Base-by-base conservation (phyloP, 2,888 invertebrate species). In the Oeneis ivallda region DNA sequence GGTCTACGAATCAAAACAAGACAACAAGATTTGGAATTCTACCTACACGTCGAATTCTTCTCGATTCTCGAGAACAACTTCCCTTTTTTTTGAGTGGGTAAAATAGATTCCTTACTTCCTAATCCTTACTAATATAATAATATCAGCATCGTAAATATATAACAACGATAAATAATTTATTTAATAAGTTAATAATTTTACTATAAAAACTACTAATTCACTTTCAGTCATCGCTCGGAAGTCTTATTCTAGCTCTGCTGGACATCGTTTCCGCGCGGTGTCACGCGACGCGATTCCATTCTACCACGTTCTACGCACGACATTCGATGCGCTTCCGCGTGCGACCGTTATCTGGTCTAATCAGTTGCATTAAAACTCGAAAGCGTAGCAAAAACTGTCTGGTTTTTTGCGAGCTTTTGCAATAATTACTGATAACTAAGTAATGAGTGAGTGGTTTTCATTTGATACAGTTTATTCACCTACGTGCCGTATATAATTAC, bases 311-410 rank as follows among this genome's bases (percentile, higher is more conserved):
- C 41, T 41, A 41, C 32, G 52, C 61, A 61, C 61, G 61, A 61
- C 32, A 71, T 69, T 73, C 70, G 71, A 66, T 70, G 70, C 68
- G 75, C 79, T 83, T 81, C 82, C 83, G 79, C 77, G 77, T 77
- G 74, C 78, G 79, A 76, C 78, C 78, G 75, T 77, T 80, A 78
- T 79, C 76, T 72, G 67, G 67, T 71, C 66, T 66, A 67, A 68
- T 71, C 65, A 57, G 68, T 76, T 74, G 74, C 65, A 60, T 76
- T 74, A 74, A 69, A 45, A 63, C 71, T 77, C 37, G 74, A 73
- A 75, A 76, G 75, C 72, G 68, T 68, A 58, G 66, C 65, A 71
- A 71, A 72, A 72, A 62, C 61, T 68, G 52, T 60, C 50, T n/a
- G 43, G 43, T 64, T 68, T 68, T 74, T 71, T 63, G 66, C 52